Evolutionary conservation across 2,888 invertebrate genomes (phyloP).

Genomic region (Noctua comes): DNA sequence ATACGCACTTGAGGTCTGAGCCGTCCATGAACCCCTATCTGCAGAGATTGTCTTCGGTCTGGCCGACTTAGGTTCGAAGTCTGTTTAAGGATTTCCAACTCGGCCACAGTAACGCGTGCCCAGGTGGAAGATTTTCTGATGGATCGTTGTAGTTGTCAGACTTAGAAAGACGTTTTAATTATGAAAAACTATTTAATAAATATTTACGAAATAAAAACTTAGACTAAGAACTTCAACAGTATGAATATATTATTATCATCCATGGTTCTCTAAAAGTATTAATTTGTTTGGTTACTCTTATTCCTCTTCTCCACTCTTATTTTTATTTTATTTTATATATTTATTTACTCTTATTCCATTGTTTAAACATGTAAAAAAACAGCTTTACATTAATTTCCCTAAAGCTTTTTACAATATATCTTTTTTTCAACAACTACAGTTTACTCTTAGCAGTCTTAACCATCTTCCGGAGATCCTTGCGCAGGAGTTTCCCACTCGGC

Average conservation of each 20-base stretch:
- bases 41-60: too few relatives aligned
- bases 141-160: too few relatives aligned
- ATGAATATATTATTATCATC: background rate
- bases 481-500: conserved; percentile 93
- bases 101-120: too few relatives aligned
- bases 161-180: background rate
- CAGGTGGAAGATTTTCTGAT: too few relatives aligned
- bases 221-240: background rate
- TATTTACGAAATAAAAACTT: background rate
- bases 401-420: background rate
- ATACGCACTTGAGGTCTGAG: too few relatives aligned
- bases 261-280: background rate
- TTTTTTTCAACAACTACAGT: conserved; percentile 63
- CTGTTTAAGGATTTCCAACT: too few relatives aligned
- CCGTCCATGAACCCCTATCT: too few relatives aligned
- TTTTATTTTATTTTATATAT: too few relatives aligned
- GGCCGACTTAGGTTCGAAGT: too few relatives aligned
- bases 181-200: background rate
- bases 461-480: conserved; percentile 87
- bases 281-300: background rate
- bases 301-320: too few relatives aligned
- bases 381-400: background rate
- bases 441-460: conserved; percentile 73
- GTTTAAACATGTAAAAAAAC: background rate
- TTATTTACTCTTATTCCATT: background rate